phyloP scores from a whole-genome alignment of 2,797 vertebrate genomes.

The Rachycentron canadum region DNA sequence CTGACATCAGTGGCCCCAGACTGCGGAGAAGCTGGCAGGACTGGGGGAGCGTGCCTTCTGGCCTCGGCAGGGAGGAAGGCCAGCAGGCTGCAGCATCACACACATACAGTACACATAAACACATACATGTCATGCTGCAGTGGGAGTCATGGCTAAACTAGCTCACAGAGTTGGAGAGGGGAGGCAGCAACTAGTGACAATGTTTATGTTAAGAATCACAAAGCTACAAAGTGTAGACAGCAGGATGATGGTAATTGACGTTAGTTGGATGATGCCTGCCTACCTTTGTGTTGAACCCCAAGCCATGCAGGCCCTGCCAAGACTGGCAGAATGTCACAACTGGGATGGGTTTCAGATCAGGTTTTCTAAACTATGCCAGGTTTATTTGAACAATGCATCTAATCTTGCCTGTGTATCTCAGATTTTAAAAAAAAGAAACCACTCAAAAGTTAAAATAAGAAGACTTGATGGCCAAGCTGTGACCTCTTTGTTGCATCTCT shows the following conservation, averaged over 20 bases:
- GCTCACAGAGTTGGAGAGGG: constrained; percentile 30
- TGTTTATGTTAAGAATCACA: constrained; percentile 42
- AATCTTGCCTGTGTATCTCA: background rate
- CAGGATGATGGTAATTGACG: constrained; percentile 49
- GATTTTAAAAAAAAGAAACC: background rate
- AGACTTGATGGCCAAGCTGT: background rate
- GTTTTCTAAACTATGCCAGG: constrained; percentile 4
- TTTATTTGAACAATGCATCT: background rate
- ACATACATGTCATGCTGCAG: constrained; percentile 55
- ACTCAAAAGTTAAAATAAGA: no score
- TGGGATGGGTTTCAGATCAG: constrained; percentile 22
- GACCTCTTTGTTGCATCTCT: background rate
- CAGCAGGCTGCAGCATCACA: constrained; percentile 73
- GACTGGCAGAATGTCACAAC: constrained; percentile 42
- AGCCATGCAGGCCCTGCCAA: constrained; percentile 64
- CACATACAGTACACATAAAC: constrained; percentile 36
- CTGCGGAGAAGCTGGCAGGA: constrained; percentile 83
- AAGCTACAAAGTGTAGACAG: constrained; percentile 42
- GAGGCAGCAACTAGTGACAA: constrained; percentile 61
- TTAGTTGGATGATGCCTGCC: constrained; percentile 29
- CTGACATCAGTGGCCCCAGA: constrained; percentile 86
- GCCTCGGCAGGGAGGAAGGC: constrained; percentile 82
- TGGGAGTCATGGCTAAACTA: constrained; percentile 48
- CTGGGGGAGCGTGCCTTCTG: constrained; percentile 84
- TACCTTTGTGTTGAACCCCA: constrained; percentile 74